Base-by-base conservation (phyloP, 2,113 vertebrate species). In the Potamarius usumacintae region DNA sequence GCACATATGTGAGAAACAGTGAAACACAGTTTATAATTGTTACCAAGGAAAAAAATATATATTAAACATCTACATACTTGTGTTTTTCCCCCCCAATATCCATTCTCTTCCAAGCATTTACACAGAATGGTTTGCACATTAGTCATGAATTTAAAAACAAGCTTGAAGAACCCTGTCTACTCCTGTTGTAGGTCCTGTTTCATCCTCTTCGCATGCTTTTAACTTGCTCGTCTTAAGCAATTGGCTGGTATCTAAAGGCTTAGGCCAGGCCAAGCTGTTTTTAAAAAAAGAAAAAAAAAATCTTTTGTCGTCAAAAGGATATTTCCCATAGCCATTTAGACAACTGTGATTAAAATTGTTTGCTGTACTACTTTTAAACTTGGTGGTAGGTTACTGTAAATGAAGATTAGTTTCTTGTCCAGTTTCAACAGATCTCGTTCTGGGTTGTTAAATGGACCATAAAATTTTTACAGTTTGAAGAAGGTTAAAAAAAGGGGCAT, bases 61-160 rank as follows among this genome's bases (percentile, higher is more conserved):
- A 4, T 77, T 60, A 60, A 86, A 87, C 80, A 83, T 63, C 42
- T 76, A 83, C 52, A 57, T 83, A 79, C 53, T 81, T 2, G 4
- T 67, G n/a, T 57, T 86, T 86, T 77, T 60, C 89, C 79, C 84
- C 88, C 78, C 87, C 42, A 42, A 92, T 90, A 92, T 85, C 89
- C 78, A 69, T 85, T 89, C 80, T 86, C 81, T 89, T 94, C 92
- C 71, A 93, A 92, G 96, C 95, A 96, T 96, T 95, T 96, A 94
- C 94, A 96, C 95, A 96, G 96, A 96, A 95, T 93, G 92, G 93
- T 95, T 96, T 95, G 94, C 95, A 95, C 95, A 91, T 92, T 93
- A 94, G 91, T 92, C 90, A 91, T 92, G 90, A 95, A 93, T 92
- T 69, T 93, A 89, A 93, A 93, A 81, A 88, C 90, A 90, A 91